Conservation (phyloP, 2,797 vertebrate genomes). For the Tapera naevia region DNA sequence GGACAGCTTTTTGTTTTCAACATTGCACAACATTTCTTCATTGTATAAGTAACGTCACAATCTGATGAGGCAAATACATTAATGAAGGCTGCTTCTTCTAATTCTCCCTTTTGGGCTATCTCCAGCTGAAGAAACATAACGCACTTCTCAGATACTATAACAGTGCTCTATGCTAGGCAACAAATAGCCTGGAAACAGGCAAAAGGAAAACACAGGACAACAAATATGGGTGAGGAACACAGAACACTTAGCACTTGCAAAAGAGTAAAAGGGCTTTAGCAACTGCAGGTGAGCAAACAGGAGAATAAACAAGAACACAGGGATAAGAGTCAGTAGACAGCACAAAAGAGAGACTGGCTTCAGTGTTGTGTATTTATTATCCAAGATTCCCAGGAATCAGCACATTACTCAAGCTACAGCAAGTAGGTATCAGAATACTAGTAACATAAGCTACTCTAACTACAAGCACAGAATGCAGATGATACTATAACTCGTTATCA, state of each 20-base stretch:
- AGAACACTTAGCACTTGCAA: neutral
- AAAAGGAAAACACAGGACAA: neutral
- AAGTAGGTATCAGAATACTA: neutral
- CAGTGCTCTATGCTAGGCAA: neutral
- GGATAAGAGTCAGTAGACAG: neutral
- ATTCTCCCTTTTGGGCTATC: neutral
- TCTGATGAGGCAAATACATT: neutral
- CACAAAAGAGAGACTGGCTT: no score
- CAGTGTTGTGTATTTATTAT: no score
- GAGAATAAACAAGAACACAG: neutral
- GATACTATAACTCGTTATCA: neutral
- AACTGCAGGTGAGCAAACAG: neutral
- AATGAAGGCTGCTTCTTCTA: neutral
- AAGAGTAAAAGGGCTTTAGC: neutral
- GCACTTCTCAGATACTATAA: neutral
- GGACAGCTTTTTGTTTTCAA: neutral
- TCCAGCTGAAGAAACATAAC: neutral
- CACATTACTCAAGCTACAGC: neutral
- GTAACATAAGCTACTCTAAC: neutral
- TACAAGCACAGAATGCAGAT: neutral
- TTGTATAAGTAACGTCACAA: neutral
- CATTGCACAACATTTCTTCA: neutral
- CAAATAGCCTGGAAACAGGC: neutral
- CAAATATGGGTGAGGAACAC: neutral
- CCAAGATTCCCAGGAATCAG: neutral